Conservation (phyloP, 2,888 invertebrate genomes). For the Troglohyphantes excavatus region DNA sequence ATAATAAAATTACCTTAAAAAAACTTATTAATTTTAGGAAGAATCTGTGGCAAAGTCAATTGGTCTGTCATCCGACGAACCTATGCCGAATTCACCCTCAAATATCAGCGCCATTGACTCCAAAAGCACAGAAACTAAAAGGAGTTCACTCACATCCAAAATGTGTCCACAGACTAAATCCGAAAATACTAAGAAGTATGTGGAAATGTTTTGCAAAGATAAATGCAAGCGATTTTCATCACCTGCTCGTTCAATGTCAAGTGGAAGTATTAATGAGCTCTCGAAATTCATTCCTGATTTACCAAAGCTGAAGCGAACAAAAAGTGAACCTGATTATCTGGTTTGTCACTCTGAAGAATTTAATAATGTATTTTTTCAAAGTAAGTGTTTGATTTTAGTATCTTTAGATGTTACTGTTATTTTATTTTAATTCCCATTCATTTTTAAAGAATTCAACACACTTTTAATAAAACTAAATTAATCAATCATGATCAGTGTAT, state of each 20-base stretch:
- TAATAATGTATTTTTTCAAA: conserved; percentile 58
- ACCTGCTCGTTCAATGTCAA: conserved; percentile 47
- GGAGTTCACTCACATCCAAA: background rate
- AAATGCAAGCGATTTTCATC: conserved; percentile 15
- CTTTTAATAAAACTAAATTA: no score
- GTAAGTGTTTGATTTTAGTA: conserved; percentile 12
- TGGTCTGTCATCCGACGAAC: conserved; percentile 28
- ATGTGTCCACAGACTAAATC: conserved; percentile 41
- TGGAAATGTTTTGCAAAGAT: conserved; percentile 35
- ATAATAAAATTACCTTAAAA: no score
- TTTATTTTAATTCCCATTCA: background rate
- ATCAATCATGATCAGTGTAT: no score
- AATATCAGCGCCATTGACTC: conserved; percentile 21
- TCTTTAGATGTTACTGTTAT: background rate
- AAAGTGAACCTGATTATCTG: conserved; percentile 62
- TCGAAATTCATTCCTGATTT: conserved; percentile 14
- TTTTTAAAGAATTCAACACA: no score
- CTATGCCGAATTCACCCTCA: conserved; percentile 6
- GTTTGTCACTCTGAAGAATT: conserved; percentile 44
- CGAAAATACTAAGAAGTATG: conserved; percentile 50
- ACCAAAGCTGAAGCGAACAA: conserved; percentile 5
- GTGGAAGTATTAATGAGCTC: conserved; percentile 19
- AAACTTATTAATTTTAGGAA: conserved; percentile 5
- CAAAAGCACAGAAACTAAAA: conserved; percentile 20
- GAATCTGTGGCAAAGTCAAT: conserved; percentile 24